Conservation (phyloP, 2,888 invertebrate species). For the Callyntrura guangdongensis region DNA sequence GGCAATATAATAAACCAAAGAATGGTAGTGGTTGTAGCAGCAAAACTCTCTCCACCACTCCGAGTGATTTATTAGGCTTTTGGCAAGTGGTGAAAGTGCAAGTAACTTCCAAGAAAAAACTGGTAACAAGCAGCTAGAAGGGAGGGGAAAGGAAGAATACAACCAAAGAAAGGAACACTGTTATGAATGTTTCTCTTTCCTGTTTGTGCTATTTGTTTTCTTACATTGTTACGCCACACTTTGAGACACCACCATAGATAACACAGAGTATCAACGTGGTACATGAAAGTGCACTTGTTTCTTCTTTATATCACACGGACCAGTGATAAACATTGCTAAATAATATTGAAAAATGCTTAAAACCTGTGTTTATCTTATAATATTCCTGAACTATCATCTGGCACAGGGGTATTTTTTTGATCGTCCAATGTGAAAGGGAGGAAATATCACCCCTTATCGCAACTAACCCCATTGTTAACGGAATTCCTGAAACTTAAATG, state of each 20-base stretch:
- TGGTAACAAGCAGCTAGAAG: constrained; percentile 57
- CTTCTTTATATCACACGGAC: background rate
- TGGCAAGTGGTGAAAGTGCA: constrained; percentile 80
- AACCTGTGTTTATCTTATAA: background rate
- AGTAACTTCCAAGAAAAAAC: constrained; percentile 62
- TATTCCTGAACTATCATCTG: background rate
- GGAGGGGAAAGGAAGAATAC: constrained; percentile 63
- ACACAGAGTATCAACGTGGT: too few species aligned
- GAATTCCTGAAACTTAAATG: background rate
- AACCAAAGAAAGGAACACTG: constrained; percentile 28
- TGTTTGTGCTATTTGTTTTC: constrained; percentile 23
- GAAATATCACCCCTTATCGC: constrained; percentile 76
- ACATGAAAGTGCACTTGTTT: background rate
- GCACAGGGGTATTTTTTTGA: background rate
- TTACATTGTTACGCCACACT: constrained; percentile 23
- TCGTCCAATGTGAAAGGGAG: constrained; percentile 28
- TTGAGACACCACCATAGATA: background rate
- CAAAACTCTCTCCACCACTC: constrained; percentile 58
- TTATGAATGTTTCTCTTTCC: constrained; percentile 40
- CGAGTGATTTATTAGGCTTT: constrained; percentile 78
- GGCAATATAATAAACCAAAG: background rate
- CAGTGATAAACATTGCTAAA: constrained; percentile 6
- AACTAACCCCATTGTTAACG: constrained; percentile 66
- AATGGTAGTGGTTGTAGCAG: constrained; percentile 37
- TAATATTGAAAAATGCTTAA: background rate